Evolutionary conservation across 2,888 invertebrate species (phyloP).

Genomic region (Adelphocoris suturalis): DNA sequence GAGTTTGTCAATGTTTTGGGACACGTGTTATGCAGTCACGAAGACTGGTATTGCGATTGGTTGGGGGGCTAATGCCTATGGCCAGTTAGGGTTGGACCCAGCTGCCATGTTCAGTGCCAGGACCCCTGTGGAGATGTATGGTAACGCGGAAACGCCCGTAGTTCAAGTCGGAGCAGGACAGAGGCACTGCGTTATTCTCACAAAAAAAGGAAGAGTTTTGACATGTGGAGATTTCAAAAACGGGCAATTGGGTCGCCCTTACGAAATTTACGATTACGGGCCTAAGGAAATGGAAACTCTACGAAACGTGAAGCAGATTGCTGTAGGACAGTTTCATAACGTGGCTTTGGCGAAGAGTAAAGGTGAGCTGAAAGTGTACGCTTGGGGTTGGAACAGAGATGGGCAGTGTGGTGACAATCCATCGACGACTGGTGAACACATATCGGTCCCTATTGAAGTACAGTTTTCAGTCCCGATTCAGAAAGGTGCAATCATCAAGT

Average conservation of each 20-base stretch:
- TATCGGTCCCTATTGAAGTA: conserved; percentile 28
- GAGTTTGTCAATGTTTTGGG: conserved; percentile 89
- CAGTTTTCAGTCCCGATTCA: conserved; percentile 9
- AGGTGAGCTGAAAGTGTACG: conserved; percentile 77
- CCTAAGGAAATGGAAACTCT: conserved; percentile 76
- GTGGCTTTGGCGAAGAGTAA: conserved; percentile 82
- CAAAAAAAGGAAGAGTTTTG: conserved; percentile 83
- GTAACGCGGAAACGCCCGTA: not conserved
- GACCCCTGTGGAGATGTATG: conserved; percentile 37
- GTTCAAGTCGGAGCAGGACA: conserved; percentile 81
- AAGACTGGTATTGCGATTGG: conserved; percentile 85
- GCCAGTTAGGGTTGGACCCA: conserved; percentile 85
- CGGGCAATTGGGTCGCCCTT: conserved; percentile 84
- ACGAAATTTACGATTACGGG: conserved; percentile 14
- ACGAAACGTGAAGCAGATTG: conserved; percentile 82
- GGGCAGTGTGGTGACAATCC: conserved; percentile 86
- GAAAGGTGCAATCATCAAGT: conserved; percentile 14
- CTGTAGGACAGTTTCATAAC: conserved; percentile 91
- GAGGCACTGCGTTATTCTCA: conserved; percentile 84
- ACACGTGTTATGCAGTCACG: conserved; percentile 87
- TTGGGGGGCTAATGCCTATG: conserved; percentile 91
- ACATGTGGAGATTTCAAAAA: conserved; percentile 84
- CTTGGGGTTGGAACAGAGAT: conserved; percentile 91
- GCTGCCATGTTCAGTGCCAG: conserved; percentile 77
- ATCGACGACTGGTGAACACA: not conserved